Conservation (phyloP, 2,888 invertebrate genomes). For the Stegana nigrithorax region DNA sequence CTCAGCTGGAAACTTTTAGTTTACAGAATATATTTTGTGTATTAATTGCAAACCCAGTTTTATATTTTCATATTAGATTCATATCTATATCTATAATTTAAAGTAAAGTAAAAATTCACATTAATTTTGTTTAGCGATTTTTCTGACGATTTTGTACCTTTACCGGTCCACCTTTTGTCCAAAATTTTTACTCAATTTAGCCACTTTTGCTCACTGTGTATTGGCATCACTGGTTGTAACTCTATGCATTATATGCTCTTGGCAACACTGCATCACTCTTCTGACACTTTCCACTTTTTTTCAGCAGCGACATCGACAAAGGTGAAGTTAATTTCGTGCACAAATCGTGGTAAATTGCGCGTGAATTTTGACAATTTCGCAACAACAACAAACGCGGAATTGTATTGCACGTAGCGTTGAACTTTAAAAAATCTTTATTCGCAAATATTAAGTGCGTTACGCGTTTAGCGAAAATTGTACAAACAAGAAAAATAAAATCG, state of each 20-base stretch:
- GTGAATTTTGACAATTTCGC: neutral
- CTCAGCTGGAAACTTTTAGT: no score
- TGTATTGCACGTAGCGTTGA: neutral
- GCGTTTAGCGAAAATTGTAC: neutral
- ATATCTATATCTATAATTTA: no score
- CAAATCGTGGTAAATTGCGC: neutral
- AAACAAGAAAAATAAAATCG: neutral
- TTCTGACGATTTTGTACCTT: no score
- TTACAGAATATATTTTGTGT: no score
- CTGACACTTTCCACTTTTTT: conserved; percentile 9
- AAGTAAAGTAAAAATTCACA: no score
- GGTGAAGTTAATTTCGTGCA: conserved; percentile 51
- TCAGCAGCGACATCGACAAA: conserved; percentile 39
- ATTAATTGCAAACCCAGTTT: no score
- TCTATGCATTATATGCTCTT: no score
- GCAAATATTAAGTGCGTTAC: neutral
- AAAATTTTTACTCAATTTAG: neutral
- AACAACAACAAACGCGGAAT: neutral
- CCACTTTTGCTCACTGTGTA: no score
- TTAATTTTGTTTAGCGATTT: no score
- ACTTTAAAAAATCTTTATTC: neutral
- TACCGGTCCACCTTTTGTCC: neutral
- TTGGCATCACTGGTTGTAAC: no score
- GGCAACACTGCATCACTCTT: neutral
- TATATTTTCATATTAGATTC: no score